Percentiles rank a stretch among this genome's conserved stretches.
phyloP scores from a whole-genome alignment of 2,797 vertebrate species.

The Coregonus ussuriensis region DNA sequence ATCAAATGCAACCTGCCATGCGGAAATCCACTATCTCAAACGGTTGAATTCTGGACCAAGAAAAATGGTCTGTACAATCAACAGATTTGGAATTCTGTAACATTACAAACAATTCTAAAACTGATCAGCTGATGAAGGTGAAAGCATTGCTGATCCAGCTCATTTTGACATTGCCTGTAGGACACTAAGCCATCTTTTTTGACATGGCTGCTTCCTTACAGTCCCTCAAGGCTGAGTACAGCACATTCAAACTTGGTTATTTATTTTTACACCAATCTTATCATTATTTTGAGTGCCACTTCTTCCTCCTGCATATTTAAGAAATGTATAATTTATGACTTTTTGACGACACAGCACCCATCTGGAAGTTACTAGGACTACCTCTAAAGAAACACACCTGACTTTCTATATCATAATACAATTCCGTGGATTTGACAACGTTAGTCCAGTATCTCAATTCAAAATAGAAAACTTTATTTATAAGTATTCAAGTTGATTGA shows the following conservation, averaged over 20 bases:
- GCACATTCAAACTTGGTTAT: background rate
- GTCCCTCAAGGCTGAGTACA: background rate
- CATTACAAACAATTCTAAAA: background rate
- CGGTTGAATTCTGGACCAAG: background rate
- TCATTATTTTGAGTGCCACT: background rate
- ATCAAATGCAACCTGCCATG: too few relatives aligned
- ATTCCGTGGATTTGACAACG: background rate
- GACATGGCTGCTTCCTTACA: background rate
- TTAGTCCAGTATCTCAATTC: slow-evolving; percentile 1
- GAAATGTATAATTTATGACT: too few relatives aligned
- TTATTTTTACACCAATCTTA: background rate
- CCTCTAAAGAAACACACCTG: background rate
- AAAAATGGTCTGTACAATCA: background rate
- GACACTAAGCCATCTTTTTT: background rate
- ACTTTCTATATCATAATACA: background rate
- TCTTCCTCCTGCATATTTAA: background rate
- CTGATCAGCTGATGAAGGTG: background rate
- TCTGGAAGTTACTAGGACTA: background rate
- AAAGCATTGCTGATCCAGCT: background rate
- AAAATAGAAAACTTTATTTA: slow-evolving; percentile 10
- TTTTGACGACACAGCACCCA: background rate
- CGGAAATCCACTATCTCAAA: background rate
- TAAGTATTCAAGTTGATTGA: slow-evolving; percentile 15
- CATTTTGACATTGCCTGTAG: background rate
- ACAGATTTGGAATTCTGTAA: background rate